Evolutionary conservation across 2,888 invertebrate species (phyloP), one percentile per base, ranked within the genome.

Genomic region (Drosophila cognata): DNA sequence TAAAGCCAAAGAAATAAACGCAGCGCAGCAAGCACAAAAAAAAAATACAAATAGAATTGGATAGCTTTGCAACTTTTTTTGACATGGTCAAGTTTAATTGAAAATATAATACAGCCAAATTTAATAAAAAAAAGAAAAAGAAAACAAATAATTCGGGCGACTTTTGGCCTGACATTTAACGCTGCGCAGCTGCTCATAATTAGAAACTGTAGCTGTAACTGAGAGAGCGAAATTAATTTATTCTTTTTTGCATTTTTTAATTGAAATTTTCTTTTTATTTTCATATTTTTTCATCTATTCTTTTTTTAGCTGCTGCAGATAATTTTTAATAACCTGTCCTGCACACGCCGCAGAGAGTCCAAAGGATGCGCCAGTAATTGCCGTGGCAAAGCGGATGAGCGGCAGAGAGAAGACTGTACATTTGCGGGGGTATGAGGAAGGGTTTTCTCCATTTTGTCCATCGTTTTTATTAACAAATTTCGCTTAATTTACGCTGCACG

Each of bases 11-110:
- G 69, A 64, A 74, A 81, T 59, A 69, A 76, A 55, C 67, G 64
- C 67, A 68, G 65, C 67, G 57, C 52, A 58, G 71, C 66, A 76
- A 81, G 75, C 70, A 74, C 21, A 53, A 35, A 1, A 35, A 21
- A n/a, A 52, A 33, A 68, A 78, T 66, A 66, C 60, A 58, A 71
- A 53, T 52, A 52, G 10, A 56, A 51, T 60, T 58, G 21, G 31
- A 61, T 53, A 70, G 66, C 55, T 63, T 72, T 31, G 65, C 55
- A 58, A 77, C 62, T 72, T 63, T 71, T 66, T 81, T 79, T 86
- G 87, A 89, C 86, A 85, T 82, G 88, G 90, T 88, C 89, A 89
- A 89, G 75, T 89, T 79, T 82, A 81, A 86, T 86, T 86, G 85
- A 88, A 86, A 86, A 81, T 76, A 84, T 75, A 81, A 88, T 67